phyloP scores from a whole-genome alignment of 2,113 vertebrate genomes.

The Microcebus lehilahytsara region DNA sequence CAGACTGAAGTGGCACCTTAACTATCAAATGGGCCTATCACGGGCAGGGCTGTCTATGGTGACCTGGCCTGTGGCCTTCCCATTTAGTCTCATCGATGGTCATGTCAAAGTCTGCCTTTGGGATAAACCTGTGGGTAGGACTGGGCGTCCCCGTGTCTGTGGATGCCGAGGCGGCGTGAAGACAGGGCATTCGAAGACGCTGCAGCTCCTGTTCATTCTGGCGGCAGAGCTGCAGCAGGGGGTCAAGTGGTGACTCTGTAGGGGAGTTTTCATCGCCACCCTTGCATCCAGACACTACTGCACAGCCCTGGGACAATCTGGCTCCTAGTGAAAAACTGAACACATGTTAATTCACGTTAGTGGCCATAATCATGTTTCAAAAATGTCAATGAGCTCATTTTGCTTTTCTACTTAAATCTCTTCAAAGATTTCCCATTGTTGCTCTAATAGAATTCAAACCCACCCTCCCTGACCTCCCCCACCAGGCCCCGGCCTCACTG shows the following conservation, averaged over 20 bases:
- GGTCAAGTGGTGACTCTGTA: not conserved
- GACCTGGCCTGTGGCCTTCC: not conserved
- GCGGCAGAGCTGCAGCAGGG: not conserved
- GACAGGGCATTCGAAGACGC: not conserved
- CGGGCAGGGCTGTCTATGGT: not conserved
- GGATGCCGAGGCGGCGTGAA: not conserved
- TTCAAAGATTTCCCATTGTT: not conserved
- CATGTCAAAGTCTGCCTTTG: not conserved
- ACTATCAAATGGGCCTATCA: not conserved
- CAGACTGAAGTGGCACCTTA: not conserved
- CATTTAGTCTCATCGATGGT: not conserved
- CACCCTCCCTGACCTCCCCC: too few relatives aligned
- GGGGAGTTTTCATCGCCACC: not conserved
- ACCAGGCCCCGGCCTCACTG: accelerated
- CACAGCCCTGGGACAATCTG: not conserved
- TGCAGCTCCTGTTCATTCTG: accelerated
- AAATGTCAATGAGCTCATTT: not conserved
- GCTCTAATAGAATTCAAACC: not conserved
- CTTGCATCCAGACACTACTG: not conserved
- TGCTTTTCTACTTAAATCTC: not conserved
- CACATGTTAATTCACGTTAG: not conserved
- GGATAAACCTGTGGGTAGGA: not conserved
- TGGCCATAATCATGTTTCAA: not conserved
- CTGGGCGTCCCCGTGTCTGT: accelerated
- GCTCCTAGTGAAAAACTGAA: not conserved